Conservation (phyloP, 2,888 invertebrate species). For the Napeogenes inachia region DNA sequence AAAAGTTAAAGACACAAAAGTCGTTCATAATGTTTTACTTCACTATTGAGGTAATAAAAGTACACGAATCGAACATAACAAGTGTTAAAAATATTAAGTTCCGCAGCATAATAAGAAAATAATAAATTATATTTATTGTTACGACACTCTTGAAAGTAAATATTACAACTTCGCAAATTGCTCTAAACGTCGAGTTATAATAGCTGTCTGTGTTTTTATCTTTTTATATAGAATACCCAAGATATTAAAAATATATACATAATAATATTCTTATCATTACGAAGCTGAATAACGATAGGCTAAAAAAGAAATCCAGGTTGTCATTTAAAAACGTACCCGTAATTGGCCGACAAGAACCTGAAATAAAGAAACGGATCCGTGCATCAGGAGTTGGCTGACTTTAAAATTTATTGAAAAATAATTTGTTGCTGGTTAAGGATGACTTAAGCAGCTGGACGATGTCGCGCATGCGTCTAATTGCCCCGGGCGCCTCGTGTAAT, state of each 20-base stretch:
- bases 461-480: slow-evolving; percentile 46
- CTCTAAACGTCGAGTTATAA: background rate
- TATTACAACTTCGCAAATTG: slow-evolving; percentile 5
- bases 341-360: too few relatives aligned
- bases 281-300: too few relatives aligned
- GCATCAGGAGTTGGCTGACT: background rate
- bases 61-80: slow-evolving; percentile 2
- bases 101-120: background rate
- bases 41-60: background rate
- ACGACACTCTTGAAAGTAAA: slow-evolving; percentile 1
- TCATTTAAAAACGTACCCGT: too few relatives aligned
- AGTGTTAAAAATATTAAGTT: slow-evolving; percentile 1
- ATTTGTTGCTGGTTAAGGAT: background rate
- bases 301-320: too few relatives aligned
- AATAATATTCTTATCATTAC: too few relatives aligned
- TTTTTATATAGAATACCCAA: too few relatives aligned
- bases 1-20: background rate
- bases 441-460: slow-evolving; percentile 8
- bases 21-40: too few relatives aligned
- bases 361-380: too few relatives aligned
- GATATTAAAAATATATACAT: too few relatives aligned
- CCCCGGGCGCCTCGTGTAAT: slow-evolving; percentile 50
- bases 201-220: too few relatives aligned
- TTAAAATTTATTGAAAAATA: slow-evolving; percentile 6
- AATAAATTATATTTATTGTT: slow-evolving; percentile 1